Conservation (phyloP, 1,140 invertebrate species). For the Cyclina sinensis region DNA sequence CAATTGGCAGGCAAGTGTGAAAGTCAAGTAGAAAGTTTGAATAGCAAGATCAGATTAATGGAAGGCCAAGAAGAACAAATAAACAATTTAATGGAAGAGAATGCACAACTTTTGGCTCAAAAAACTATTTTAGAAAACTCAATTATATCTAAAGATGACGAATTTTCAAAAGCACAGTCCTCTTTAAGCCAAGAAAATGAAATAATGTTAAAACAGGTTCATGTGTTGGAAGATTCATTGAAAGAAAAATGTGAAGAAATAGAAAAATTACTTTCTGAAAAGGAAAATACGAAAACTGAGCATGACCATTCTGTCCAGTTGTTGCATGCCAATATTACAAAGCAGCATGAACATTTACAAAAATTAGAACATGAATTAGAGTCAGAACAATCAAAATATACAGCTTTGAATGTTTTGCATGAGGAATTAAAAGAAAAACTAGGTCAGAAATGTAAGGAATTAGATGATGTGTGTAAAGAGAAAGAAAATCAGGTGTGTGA, state of each 20-base stretch:
- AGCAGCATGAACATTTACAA: neutral
- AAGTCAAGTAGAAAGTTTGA: neutral
- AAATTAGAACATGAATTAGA: neutral
- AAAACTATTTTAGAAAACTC: neutral
- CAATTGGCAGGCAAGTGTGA: neutral
- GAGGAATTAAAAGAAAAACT: neutral
- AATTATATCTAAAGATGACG: neutral
- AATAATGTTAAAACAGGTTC: neutral
- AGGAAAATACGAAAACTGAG: neutral
- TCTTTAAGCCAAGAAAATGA: neutral
- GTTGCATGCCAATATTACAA: neutral
- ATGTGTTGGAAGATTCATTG: neutral
- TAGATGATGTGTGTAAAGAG: neutral
- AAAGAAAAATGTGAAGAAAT: conserved; percentile 11
- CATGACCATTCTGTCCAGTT: neutral
- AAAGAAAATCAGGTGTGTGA: neutral
- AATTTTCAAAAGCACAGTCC: neutral
- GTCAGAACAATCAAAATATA: neutral
- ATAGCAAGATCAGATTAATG: neutral
- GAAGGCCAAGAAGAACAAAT: neutral
- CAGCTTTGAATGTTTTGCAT: neutral
- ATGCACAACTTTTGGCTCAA: neutral
- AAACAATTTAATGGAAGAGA: neutral
- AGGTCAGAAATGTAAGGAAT: neutral
- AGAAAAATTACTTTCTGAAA: neutral